These are phyloP conservation scores for Amblyopsis rosae DNA, from an alignment of 2,113 vertebrate species.

Conservation along the genomic window DNA sequence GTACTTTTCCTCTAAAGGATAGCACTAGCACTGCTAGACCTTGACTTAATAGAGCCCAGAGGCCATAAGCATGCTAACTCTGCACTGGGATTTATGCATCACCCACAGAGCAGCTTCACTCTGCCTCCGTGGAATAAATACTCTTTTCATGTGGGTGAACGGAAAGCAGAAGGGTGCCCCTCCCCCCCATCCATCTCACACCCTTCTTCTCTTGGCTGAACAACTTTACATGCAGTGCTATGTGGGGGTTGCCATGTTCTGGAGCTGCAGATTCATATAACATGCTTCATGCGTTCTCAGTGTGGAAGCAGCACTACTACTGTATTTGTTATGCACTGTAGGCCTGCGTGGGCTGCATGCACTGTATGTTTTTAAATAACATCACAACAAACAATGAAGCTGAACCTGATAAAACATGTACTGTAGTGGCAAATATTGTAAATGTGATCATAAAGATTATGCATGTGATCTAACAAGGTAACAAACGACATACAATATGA, in stretches of 20 bases:
- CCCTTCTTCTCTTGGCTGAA: not conserved
- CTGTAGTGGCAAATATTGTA: not conserved
- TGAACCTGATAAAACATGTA: not conserved
- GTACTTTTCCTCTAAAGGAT: too few species aligned
- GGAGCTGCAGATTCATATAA: constrained; percentile 46
- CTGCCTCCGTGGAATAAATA: constrained; percentile 46
- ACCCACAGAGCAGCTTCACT: not conserved
- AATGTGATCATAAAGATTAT: not conserved
- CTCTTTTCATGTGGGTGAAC: constrained; percentile 26
- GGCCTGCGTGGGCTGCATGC: too few species aligned
- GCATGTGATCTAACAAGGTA: too few species aligned
- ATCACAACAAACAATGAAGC: not conserved
- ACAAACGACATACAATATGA: not conserved
- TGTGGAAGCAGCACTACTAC: constrained; percentile 6
- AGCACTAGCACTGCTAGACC: not conserved
- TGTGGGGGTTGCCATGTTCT: constrained; percentile 18
- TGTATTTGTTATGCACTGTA: constrained; percentile 23
- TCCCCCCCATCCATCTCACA: not conserved
- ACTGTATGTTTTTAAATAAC: not conserved
- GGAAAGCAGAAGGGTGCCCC: not conserved
- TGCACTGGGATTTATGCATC: constrained; percentile 6
- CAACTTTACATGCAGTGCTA: not conserved
- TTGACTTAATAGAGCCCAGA: not conserved
- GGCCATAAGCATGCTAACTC: constrained; percentile 42
- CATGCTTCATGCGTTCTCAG: constrained; percentile 18